A percentile compares a stretch with the other conserved stretches of the same genome.
phyloP scores from a whole-genome alignment of 2,797 vertebrate species.

The Huso huso region DNA sequence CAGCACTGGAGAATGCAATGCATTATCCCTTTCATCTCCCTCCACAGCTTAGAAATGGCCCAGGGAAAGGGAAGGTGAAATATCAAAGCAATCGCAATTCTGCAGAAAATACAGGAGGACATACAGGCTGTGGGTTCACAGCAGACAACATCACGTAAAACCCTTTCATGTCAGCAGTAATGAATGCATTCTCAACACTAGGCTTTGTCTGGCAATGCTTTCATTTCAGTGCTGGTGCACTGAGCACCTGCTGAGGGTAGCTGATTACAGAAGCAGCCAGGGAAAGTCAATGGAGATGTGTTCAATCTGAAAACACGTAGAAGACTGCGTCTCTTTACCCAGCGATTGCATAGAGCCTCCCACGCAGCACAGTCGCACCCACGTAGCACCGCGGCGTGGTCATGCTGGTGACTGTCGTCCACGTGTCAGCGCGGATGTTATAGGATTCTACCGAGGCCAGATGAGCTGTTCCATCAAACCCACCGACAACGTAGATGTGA shows the following conservation, averaged over 20 bases:
- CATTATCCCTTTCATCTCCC: too few relatives aligned
- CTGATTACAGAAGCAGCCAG: not conserved
- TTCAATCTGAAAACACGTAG: not conserved
- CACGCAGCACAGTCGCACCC: constrained; percentile 87
- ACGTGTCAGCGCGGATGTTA: constrained; percentile 93
- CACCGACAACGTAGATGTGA: constrained; percentile 94
- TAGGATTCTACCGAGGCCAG: constrained; percentile 94
- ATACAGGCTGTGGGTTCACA: too few relatives aligned
- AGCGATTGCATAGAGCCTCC: constrained; percentile 91
- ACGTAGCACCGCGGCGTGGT: constrained; percentile 95
- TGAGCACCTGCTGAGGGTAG: not conserved
- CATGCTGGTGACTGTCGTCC: constrained; percentile 94
- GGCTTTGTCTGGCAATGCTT: too few relatives aligned
- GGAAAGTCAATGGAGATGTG: not conserved
- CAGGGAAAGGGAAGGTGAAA: too few relatives aligned
- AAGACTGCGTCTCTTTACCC: constrained; percentile 61
- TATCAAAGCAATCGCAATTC: too few relatives aligned
- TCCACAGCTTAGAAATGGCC: too few relatives aligned
- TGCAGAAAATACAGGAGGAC: too few relatives aligned
- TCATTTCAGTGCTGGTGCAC: not conserved
- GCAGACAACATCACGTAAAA: too few relatives aligned
- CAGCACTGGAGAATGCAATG: too few relatives aligned
- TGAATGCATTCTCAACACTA: too few relatives aligned
- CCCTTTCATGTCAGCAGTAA: too few relatives aligned
- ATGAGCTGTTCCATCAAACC: constrained; percentile 90